Evolutionary conservation across 2,888 invertebrate genomes (phyloP), one percentile per base, ranked within the genome.

Genomic region (Cenopis cana): DNA sequence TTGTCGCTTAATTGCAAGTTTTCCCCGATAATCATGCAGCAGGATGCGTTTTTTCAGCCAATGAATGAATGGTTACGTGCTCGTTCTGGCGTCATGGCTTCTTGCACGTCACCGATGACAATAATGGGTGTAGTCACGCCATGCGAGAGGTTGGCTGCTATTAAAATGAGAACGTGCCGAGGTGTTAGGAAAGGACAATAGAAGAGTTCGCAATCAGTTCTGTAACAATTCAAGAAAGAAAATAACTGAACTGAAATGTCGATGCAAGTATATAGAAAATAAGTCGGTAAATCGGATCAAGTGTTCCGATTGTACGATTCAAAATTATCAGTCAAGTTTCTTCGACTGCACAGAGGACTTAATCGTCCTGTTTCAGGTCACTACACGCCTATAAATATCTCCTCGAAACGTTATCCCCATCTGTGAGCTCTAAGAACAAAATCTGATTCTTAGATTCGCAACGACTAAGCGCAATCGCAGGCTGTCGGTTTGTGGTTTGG

Each of bases 91-190:
- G 91, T 91, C 91, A 91, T 85, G 79, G 83, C 85, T 87, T 86
- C 84, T 85, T 82, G 79, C 79, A 87, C 91, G 90, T 91, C 89
- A 92, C 82, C 75, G 83, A 86, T 87, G 85, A 81, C 77, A 83
- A 82, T 85, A 85, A 85, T 86, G 78, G 74, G 60, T 73, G 77
- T 71, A 85, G 85, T 84, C 89, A 88, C 88, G 88, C 86, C 73
- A 85, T 74, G 75, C 73, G 76, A 77, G 57, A 56, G 73, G 33
- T 65, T 54, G 59, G 38, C 46, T 59, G 55, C 12, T 18, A 50
- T 54, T 71, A 68, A 65, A 64, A 78, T 77, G 76, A 78, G 76
- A 68, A 73, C 61, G 75, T 76, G 72, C 52, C 68, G 74, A 73
- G 68, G 60, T 56, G 75, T 71, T 38, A 49, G 72, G 69, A 76